phyloP scores from a whole-genome alignment of 2,888 invertebrate genomes.

The Hypsopygia costalis region DNA sequence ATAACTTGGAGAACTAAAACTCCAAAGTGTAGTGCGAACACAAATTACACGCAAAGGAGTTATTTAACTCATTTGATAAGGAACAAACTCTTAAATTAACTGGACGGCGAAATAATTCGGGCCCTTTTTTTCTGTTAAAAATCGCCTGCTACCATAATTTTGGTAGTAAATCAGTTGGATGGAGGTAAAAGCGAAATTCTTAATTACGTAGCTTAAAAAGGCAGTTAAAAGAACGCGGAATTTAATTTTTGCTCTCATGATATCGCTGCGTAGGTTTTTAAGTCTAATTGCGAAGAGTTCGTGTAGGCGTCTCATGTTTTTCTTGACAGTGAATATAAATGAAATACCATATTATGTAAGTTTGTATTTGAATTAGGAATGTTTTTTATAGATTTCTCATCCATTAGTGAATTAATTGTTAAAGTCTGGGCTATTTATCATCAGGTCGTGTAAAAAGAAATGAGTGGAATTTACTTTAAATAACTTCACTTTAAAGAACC shows the following conservation, averaged over 20 bases:
- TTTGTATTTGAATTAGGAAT: too few species aligned
- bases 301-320: too few species aligned
- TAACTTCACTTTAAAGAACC: too few species aligned
- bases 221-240: conserved; percentile 36
- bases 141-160: conserved; percentile 46
- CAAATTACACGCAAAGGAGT: conserved; percentile 21
- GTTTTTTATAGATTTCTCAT: too few species aligned
- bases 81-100: conserved; percentile 38
- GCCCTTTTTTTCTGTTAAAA: conserved; percentile 35
- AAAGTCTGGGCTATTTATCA: too few species aligned
- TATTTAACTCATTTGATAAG: conserved; percentile 47
- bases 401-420: too few species aligned
- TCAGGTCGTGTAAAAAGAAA: too few species aligned
- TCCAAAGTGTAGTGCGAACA: not conserved
- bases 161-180: conserved; percentile 51
- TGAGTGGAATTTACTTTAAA: too few species aligned
- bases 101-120: conserved; percentile 35
- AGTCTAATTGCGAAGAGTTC: conserved; percentile 1
- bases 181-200: conserved; percentile 57
- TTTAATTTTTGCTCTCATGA: conserved; percentile 39
- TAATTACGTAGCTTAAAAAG: conserved; percentile 55
- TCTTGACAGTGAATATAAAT: too few species aligned
- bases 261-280: not conserved
- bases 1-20: too few species aligned
- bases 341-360: too few species aligned